These are phyloP conservation scores for Hippoglossus stenolepis DNA, from an alignment of 2,113 vertebrate species.

Conservation along the genomic window DNA sequence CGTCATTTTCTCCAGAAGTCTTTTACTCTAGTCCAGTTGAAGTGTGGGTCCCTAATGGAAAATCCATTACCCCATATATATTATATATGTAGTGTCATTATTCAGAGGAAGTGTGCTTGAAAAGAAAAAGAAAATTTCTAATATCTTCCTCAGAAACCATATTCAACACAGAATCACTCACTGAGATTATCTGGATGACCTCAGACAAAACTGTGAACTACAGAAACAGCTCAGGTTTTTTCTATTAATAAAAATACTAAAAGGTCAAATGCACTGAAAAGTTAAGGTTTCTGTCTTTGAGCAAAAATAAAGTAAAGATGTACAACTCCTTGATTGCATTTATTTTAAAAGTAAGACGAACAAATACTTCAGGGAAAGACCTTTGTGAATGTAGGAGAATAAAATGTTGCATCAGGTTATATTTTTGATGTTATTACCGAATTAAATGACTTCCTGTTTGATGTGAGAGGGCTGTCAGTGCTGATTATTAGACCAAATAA, in stretches of 20 bases:
- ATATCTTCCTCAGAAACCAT: neutral
- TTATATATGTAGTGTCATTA: neutral
- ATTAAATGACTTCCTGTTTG: neutral
- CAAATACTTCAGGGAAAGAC: no score
- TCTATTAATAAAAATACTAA: no score
- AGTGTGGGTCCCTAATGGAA: neutral
- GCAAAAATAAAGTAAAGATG: no score
- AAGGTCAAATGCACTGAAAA: no score
- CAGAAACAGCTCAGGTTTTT: no score
- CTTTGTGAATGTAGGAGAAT: no score
- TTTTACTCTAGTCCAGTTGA: neutral
- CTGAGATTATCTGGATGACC: constrained; percentile 26
- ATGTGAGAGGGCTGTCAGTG: neutral
- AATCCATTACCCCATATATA: constrained; percentile 12
- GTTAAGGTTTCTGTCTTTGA: no score
- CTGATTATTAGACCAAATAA: neutral
- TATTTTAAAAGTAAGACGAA: no score
- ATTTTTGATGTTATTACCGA: neutral
- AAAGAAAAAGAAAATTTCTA: neutral
- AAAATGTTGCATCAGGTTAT: neutral
- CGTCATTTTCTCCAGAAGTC: neutral
- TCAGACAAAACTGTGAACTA: constrained; percentile 13
- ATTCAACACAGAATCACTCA: constrained; percentile 19
- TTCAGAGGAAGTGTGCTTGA: constrained; percentile 1
- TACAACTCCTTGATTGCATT: neutral